Evolutionary conservation across 1,140 invertebrate species (phyloP), one percentile per base, ranked within the genome.

Genomic region (Calliopsis andreniformis): DNA sequence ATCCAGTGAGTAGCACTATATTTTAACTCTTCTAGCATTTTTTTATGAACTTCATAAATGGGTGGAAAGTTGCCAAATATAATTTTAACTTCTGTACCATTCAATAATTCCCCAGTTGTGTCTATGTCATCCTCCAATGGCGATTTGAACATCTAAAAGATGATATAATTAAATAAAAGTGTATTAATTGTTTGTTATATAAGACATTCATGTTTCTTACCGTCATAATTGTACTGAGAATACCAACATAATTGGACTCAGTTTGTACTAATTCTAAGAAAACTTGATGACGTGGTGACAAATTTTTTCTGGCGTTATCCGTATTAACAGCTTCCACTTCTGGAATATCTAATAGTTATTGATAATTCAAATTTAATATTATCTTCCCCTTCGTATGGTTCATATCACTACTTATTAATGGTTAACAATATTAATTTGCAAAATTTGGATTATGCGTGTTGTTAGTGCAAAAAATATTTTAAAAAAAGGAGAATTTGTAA

Each of bases 41-140:
- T 95, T 87, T 95, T 94, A 91, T 99, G 98, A 49, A 98, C 95
- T 86, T 98, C 96, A 89, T 97, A 97, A 85, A 99, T 99, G 32
- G 97, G 97, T 62, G 97, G 96, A 87, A 99, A 94, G 90, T 99
- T 98, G 64, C 97, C 97, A 93, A 99, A 99, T 80, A 99, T 99
- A 72, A 97, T 96, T 93, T 98, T 98, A 32, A 97, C 93, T 94
- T 99, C 98, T 32, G 97, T 97, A 80, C 96, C 96, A 90, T 98
- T 97, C 76, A 99, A 93, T 82, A 99, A 92, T 45, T 95, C 93
- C 59, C 94, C 95, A 76, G 92, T 96, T 85, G 92, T 95, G 93
- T 94, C 97, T 90, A 94, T 95, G 92, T 42, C 94, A 91, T 96
- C 94, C 92, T 99, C 98, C 77, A 99, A 93, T 61, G 98, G 97